These are phyloP conservation scores for Columbina picui DNA, from an alignment of 2,113 vertebrate species.

Conservation along the genomic window DNA sequence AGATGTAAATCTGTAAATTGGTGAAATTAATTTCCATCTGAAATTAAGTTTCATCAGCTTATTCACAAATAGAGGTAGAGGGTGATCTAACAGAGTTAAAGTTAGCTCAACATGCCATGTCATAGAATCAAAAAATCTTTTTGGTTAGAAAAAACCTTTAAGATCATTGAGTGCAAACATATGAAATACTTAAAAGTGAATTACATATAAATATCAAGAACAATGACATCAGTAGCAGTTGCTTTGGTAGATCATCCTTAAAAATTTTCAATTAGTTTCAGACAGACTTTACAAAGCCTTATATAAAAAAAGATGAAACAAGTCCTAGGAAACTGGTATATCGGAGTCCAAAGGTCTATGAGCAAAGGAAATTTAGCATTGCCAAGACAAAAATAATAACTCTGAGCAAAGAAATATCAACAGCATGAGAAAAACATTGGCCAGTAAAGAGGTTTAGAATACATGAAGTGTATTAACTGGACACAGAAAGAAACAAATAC, in stretches of 20 bases:
- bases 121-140: no score
- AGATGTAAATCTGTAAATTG: not conserved
- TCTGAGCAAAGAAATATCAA: not conserved
- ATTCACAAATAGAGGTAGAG: not conserved
- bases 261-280: not conserved
- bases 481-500: not conserved
- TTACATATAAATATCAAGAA: not conserved
- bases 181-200: not conserved
- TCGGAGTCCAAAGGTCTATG: not conserved
- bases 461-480: not conserved
- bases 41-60: not conserved
- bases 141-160: no score
- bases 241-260: not conserved
- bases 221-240: not conserved
- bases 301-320: not conserved
- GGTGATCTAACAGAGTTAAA: not conserved
- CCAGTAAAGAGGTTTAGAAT: not conserved
- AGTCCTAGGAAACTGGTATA: not conserved
- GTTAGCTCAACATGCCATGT: not conserved
- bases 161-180: not conserved
- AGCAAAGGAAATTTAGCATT: not conserved
- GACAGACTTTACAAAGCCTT: not conserved
- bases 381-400: rapidly evolving
- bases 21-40: not conserved
- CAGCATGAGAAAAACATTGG: not conserved